Conservation (phyloP, 92 coral and sea anemone species). For the Zoanthus sansibaricus region DNA sequence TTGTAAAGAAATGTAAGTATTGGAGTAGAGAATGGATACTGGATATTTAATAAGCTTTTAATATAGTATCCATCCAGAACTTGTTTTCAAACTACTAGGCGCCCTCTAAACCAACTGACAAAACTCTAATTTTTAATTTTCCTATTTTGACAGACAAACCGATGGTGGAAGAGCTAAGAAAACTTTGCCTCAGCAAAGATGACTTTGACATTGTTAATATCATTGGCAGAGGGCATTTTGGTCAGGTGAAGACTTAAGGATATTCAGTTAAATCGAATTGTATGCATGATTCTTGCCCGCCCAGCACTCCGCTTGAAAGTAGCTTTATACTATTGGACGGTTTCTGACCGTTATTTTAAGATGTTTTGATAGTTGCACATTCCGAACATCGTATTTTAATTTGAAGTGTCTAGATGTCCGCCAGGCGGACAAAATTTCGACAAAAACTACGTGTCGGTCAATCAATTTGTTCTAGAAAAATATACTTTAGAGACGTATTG, state of each 20-base stretch:
- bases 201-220: constrained; percentile 91
- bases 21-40: background rate
- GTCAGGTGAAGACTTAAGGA: constrained; percentile 74
- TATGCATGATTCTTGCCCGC: background rate
- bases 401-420: no score
- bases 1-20: constrained; percentile 94
- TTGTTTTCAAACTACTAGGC: background rate
- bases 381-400: background rate
- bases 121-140: background rate
- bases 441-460: no score
- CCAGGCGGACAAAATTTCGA: no score
- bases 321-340: background rate
- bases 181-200: constrained; percentile 73
- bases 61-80: background rate
- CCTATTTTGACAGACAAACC: constrained; percentile 60
- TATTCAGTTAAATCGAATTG: background rate
- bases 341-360: constrained; percentile 5
- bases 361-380: background rate
- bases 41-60: background rate
- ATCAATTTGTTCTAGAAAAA: no score
- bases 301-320: background rate
- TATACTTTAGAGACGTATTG: no score
- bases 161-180: constrained; percentile 78
- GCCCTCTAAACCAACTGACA: background rate
- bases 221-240: constrained; percentile 99